A percentile compares a stretch with the other conserved stretches of the same genome.
Conservation (phyloP, 2,888 invertebrate species). For the Dichetophora obliterata region DNA sequence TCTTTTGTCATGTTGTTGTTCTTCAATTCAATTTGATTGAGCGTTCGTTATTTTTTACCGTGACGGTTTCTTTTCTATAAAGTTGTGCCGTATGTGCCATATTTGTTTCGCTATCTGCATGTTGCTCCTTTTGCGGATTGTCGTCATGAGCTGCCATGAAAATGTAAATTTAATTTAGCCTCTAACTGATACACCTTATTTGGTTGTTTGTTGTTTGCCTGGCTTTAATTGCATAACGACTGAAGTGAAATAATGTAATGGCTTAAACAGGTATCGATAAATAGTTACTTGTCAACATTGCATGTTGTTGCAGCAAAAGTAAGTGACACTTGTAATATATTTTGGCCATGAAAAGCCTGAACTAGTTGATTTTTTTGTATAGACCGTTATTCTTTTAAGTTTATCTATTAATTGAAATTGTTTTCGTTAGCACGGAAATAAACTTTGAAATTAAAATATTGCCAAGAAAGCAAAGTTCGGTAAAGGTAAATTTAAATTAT, state of each 20-base stretch:
- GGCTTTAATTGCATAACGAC: constrained; percentile 15
- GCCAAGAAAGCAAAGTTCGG: too few relatives aligned
- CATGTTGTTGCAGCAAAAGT: background rate
- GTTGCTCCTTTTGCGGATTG: constrained; percentile 52
- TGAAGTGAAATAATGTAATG: constrained; percentile 62
- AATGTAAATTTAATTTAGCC: constrained; percentile 58
- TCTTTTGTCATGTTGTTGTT: background rate
- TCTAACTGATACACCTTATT: constrained; percentile 40
- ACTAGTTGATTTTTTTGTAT: too few relatives aligned
- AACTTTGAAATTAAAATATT: too few relatives aligned
- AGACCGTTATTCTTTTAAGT: too few relatives aligned
- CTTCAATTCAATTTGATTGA: background rate
- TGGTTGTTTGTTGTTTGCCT: constrained; percentile 14
- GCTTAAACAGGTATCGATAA: constrained; percentile 57
- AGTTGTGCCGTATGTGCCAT: background rate
- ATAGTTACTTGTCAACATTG: constrained; percentile 36
- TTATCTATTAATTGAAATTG: too few relatives aligned
- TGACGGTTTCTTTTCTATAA: background rate
- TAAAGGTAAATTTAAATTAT: too few relatives aligned
- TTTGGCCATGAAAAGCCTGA: too few relatives aligned
- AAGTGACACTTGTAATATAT: too few relatives aligned
- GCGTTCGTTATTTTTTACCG: too few relatives aligned
- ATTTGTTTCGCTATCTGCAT: background rate
- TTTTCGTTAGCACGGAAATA: too few relatives aligned
- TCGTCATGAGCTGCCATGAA: constrained; percentile 57